Base-by-base conservation (phyloP, 2,888 invertebrate genomes). In the Drosophila birchii region DNA sequence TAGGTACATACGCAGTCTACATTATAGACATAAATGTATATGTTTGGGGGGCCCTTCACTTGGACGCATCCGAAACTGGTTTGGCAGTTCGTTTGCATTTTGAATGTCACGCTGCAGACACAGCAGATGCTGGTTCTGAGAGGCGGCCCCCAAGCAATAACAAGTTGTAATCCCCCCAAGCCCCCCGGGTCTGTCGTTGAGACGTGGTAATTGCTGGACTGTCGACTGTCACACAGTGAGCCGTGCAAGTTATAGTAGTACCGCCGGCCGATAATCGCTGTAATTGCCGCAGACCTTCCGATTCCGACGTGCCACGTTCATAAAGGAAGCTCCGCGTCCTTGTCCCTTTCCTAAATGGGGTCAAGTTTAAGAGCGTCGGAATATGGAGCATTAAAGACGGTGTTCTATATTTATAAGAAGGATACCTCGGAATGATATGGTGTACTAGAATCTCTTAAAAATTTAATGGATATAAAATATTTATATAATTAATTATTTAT, bases 301-400 rank as follows among this genome's bases (percentile, higher is more conserved):
- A 53, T 67, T 67, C 56, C 67, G 67, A 68, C 68, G 68, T 68
- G 68, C 68, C 68, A 41, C 47, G 71, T 49, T 57, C 66, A 49
- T 58, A 59, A 73, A 73, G 73, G 73, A 73, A 66, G 55, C 74
- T 36, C 41, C 29, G 73, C 29, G 73, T 86, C 81, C 86, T 81
- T 81, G 86, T 58, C 57, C 58, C 55, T 41, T 64, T 26, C 39
- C 63, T 6, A 41, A 82, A 77, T 76, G 66, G 32, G 87, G 87
- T 85, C 87, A 84, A 83, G 83, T 81, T 84, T 70, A 86, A 84
- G 79, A 73, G 69, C 74, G 57, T 51, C 12, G 44, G 32, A 34
- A 45, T 18, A 64, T 32, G 23, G 73, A 62, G 16, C 47, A 26
- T 16, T n/a, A 23, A 23, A 29, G 18, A 36, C 29, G 23, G 44